phyloP scores from a whole-genome alignment of 2,797 vertebrate species.

The Merluccius polli region DNA sequence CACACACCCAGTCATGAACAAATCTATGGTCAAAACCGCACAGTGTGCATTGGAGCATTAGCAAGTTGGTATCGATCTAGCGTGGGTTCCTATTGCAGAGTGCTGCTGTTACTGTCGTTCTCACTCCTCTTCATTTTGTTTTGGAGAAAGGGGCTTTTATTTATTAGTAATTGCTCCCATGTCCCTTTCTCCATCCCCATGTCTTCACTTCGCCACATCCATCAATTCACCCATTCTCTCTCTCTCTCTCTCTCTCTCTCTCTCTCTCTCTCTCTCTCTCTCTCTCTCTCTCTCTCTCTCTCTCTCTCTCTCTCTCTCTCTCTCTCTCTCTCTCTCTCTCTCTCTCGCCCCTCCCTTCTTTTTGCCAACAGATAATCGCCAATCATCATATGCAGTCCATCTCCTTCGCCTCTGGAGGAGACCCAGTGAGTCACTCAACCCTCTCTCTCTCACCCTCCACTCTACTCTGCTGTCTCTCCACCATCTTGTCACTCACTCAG shows the following conservation, averaged over 20 bases:
- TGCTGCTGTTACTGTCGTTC: conserved; percentile 48
- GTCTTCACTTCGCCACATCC: conserved; percentile 57
- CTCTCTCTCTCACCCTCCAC: conserved; percentile 17
- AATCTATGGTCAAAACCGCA: conserved; percentile 28
- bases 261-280: conserved; percentile 17
- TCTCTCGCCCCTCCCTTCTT: conserved; percentile 20
- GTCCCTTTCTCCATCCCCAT: conserved; percentile 46
- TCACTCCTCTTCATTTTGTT: not conserved
- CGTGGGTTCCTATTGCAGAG: conserved; percentile 34
- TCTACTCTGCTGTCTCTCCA: not conserved
- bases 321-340: conserved; percentile 30
- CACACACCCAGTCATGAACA: conserved; percentile 37
- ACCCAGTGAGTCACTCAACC: conserved; percentile 88
- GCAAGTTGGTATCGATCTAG: conserved; percentile 52
- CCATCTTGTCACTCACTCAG: not conserved
- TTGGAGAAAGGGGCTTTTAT: not conserved
- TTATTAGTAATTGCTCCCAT: conserved; percentile 46
- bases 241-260: conserved; percentile 3
- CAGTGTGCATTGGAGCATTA: conserved; percentile 40
- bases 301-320: conserved; percentile 18
- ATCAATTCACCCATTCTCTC: conserved; percentile 51
- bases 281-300: conserved; percentile 17
- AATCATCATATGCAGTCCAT: conserved; percentile 99
- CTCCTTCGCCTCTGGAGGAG: conserved; percentile 97
- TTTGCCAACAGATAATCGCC: conserved; percentile 90